These are phyloP conservation scores for Nomada ferruginata DNA, from an alignment of 2,888 invertebrate genomes.

Conservation along the genomic window DNA sequence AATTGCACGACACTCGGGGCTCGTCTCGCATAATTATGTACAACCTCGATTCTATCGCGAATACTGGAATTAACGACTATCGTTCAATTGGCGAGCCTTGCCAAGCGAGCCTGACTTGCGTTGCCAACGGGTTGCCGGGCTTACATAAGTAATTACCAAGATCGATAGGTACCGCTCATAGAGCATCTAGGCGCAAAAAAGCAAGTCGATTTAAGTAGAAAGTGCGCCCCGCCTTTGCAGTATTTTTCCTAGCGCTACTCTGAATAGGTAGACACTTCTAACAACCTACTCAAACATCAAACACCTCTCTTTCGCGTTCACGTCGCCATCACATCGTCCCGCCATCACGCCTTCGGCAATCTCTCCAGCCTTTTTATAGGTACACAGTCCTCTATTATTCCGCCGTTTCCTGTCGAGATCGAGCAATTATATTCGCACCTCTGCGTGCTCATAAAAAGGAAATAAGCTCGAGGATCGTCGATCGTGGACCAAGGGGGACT, in stretches of 20 bases:
- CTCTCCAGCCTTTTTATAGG: conserved; percentile 35
- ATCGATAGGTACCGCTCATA: conserved; percentile 38
- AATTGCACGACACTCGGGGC: not conserved
- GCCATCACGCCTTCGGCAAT: conserved; percentile 15
- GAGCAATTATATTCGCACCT: conserved; percentile 64
- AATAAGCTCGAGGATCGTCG: conserved; percentile 29
- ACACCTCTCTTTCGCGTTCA: conserved; percentile 24
- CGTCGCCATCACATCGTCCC: conserved; percentile 12
- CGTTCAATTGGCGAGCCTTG: not conserved
- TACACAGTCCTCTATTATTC: conserved; percentile 47
- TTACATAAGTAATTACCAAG: conserved; percentile 54
- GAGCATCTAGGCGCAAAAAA: conserved; percentile 10
- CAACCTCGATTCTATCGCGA: conserved; percentile 23
- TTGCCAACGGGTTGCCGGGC: conserved; percentile 18
- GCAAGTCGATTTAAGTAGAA: conserved; percentile 53
- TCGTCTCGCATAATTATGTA: conserved; percentile 6
- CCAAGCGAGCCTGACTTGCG: no score
- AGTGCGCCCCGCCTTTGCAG: conserved; percentile 35
- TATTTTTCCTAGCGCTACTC: conserved; percentile 40
- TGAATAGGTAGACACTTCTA: conserved; percentile 48
- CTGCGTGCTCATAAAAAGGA: conserved; percentile 16
- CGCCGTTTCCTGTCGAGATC: conserved; percentile 36
- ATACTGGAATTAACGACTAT: conserved; percentile 20
- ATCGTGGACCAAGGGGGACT: not conserved
- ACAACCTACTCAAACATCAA: conserved; percentile 61